A percentile compares a stretch with the other conserved stretches of the same genome.
phyloP scores from a whole-genome alignment of 1,140 invertebrate species.

The Hyphantria cunea region DNA sequence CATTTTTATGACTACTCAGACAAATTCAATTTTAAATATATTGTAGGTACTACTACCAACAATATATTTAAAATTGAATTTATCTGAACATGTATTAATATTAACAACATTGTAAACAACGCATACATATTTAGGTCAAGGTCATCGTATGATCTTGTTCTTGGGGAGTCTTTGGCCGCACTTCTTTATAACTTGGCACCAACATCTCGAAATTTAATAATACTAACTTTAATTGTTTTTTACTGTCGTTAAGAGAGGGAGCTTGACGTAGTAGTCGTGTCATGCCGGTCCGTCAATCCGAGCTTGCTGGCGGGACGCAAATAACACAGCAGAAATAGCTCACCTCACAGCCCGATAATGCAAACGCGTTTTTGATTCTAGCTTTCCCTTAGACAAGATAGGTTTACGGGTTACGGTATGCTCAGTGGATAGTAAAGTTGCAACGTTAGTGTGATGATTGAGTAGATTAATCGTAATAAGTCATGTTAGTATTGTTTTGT shows the following conservation, averaged over 20 bases:
- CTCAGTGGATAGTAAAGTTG: too few relatives aligned
- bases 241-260: slow-evolving; percentile 51
- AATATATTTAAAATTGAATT: background rate
- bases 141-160: slow-evolving; percentile 48
- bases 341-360: slow-evolving; percentile 74
- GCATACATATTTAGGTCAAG: slow-evolving; percentile 68
- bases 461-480: background rate
- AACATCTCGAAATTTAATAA: slow-evolving; percentile 24
- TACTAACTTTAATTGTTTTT: slow-evolving; percentile 41
- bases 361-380: slow-evolving; percentile 77
- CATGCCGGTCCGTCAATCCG: slow-evolving; percentile 78
- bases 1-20: too few relatives aligned
- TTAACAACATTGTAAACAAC: slow-evolving; percentile 21
- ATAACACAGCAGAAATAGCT: slow-evolving; percentile 77
- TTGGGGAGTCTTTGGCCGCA: slow-evolving; percentile 30
- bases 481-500: background rate
- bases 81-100: slow-evolving; percentile 21
- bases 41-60: too few relatives aligned
- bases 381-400: slow-evolving; percentile 59
- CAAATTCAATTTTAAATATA: background rate
- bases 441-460: too few relatives aligned
- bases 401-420: slow-evolving; percentile 28
- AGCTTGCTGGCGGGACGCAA: slow-evolving; percentile 73
- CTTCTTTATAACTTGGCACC: slow-evolving; percentile 19
- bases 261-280: slow-evolving; percentile 66